Percentiles rank a stretch among this genome's conserved stretches.
Evolutionary conservation across 2,113 vertebrate species (phyloP).

Genomic region (Uria aalge): DNA sequence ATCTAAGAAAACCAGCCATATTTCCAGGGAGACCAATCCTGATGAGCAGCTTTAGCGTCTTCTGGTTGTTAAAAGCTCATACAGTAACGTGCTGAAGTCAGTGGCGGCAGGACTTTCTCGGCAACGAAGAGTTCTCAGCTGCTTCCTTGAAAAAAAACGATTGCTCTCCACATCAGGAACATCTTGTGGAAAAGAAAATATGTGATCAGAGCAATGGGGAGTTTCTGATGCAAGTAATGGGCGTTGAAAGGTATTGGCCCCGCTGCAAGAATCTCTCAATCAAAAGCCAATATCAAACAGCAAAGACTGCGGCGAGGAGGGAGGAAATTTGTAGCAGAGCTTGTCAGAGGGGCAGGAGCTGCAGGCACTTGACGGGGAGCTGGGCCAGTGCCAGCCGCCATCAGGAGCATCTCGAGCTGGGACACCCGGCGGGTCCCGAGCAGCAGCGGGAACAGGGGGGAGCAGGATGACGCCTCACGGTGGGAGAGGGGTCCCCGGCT

Average conservation of each 20-base stretch:
- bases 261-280: neutral
- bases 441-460: neutral
- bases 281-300: neutral
- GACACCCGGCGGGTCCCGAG: neutral
- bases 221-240: neutral
- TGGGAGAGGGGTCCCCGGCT: accelerated
- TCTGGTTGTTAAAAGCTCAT: neutral
- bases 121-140: neutral
- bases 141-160: neutral
- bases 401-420: neutral
- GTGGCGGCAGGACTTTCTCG: accelerated
- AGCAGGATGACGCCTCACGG: accelerated
- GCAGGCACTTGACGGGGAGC: neutral
- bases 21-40: neutral
- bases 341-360: neutral
- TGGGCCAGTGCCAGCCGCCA: neutral
- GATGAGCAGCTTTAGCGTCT: accelerated
- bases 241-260: neutral
- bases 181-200: neutral
- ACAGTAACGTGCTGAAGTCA: neutral
- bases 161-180: neutral
- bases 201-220: neutral
- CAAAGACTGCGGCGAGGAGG: neutral
- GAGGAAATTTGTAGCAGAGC: neutral
- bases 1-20: neutral